A percentile compares a stretch with the other conserved stretches of the same genome.
phyloP scores from a whole-genome alignment of 2,113 vertebrate genomes.

The Tinamus guttatus region DNA sequence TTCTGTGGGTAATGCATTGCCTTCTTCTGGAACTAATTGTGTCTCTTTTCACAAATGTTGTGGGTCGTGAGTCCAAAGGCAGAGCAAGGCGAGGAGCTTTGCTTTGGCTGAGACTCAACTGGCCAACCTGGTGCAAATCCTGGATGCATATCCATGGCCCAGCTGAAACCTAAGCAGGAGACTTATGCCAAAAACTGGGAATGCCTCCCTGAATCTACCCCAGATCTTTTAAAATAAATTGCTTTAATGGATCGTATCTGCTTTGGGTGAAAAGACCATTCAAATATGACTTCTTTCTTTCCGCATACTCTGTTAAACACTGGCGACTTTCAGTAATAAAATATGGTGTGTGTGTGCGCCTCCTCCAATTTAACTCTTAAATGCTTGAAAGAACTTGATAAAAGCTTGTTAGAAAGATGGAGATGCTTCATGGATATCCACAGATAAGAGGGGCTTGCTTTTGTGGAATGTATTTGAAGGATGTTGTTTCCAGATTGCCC shows the following conservation, averaged over 20 bases:
- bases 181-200: neutral
- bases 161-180: neutral
- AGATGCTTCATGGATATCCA: neutral
- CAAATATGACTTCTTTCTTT: accelerated
- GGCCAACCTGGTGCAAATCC: neutral
- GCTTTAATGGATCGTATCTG: neutral
- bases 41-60: neutral
- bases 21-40: neutral
- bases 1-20: accelerated
- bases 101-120: neutral
- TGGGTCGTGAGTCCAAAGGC: neutral
- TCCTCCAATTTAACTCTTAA: neutral
- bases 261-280: neutral
- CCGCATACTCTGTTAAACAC: neutral
- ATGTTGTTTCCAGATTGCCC: neutral
- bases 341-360: neutral
- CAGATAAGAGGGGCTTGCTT: neutral
- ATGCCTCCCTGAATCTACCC: neutral
- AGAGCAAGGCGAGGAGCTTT: neutral
- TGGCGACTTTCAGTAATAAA: neutral
- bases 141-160: neutral
- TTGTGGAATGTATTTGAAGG: neutral
- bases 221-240: neutral
- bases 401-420: neutral
- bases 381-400: neutral